Evolutionary conservation across 2,113 vertebrate species (phyloP).

Genomic region (Tringa solitaria): DNA sequence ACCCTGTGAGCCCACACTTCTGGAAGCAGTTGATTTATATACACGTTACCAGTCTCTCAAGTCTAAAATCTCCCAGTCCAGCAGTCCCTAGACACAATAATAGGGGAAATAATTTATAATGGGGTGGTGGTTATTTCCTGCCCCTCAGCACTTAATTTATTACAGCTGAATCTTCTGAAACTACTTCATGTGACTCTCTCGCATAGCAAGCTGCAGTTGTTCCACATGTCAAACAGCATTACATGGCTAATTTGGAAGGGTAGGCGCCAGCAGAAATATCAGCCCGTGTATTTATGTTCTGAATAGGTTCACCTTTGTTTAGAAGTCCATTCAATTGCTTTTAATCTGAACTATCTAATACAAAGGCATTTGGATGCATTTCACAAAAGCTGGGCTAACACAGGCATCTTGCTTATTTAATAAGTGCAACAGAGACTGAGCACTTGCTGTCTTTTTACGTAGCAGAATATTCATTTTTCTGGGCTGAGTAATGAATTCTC

Average conservation of each 20-base stretch:
- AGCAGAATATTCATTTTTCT: constrained; percentile 1
- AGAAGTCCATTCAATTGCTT: not conserved
- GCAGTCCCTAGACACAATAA: not conserved
- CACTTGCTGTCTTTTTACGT: not conserved
- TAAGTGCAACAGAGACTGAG: not conserved
- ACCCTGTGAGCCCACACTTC: not conserved
- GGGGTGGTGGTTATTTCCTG: constrained; percentile 27
- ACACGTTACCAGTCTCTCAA: not conserved
- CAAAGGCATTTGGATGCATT: not conserved
- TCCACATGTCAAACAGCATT: constrained; percentile 18
- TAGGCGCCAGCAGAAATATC: not conserved
- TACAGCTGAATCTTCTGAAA: constrained; percentile 25
- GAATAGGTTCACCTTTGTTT: not conserved
- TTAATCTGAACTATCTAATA: not conserved
- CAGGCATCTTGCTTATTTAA: not conserved
- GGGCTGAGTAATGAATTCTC: constrained; percentile 26
- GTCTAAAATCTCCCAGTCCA: not conserved
- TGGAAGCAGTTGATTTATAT: constrained; percentile 15
- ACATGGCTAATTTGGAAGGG: constrained; percentile 28
- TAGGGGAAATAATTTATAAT: constrained; percentile 42
- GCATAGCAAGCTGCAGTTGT: not conserved
- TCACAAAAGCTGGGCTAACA: not conserved
- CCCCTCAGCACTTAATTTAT: not conserved
- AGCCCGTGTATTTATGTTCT: not conserved
- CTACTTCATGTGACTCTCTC: not conserved